Conservation (phyloP, 2,888 invertebrate species). For the Geophilus truncorum region DNA sequence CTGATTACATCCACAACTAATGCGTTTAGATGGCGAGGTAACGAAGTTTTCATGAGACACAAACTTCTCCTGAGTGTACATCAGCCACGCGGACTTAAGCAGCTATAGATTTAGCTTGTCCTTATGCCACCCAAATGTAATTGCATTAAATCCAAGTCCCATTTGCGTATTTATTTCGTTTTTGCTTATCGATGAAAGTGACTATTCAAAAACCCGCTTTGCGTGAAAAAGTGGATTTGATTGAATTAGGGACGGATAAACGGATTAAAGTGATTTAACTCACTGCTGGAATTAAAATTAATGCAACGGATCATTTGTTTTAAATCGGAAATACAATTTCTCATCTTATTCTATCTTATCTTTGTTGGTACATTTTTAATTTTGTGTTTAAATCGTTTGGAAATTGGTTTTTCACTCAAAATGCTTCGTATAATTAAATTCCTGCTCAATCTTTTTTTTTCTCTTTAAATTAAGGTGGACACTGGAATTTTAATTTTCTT, state of each 20-base stretch:
- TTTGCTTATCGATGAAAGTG: not conserved
- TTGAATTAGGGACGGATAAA: not conserved
- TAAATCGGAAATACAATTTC: not conserved
- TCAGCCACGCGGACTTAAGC: constrained; percentile 6
- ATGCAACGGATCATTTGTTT: not conserved
- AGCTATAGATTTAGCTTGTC: constrained; percentile 10
- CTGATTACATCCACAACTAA: constrained; percentile 21
- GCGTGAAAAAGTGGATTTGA: not conserved
- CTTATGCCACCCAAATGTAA: not conserved
- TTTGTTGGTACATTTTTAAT: not conserved
- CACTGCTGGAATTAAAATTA: not conserved
- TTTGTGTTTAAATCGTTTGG: not conserved
- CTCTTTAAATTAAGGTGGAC: not conserved
- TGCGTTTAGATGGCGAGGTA: constrained; percentile 28
- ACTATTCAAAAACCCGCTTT: not conserved
- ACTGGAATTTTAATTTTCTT: constrained; percentile 14
- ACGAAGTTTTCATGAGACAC: constrained; percentile 22
- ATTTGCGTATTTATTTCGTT: not conserved
- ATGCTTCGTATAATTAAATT: not conserved
- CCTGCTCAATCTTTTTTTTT: not conserved
- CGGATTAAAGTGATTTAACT: not conserved
- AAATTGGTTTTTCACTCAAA: not conserved
- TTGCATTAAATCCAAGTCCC: not conserved
- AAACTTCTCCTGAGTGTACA: constrained; percentile 22
- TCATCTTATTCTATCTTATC: not conserved